Evolutionary conservation across 2,113 vertebrate species (phyloP), one percentile per base, ranked within the genome.

Genomic region (Merops nubicus): DNA sequence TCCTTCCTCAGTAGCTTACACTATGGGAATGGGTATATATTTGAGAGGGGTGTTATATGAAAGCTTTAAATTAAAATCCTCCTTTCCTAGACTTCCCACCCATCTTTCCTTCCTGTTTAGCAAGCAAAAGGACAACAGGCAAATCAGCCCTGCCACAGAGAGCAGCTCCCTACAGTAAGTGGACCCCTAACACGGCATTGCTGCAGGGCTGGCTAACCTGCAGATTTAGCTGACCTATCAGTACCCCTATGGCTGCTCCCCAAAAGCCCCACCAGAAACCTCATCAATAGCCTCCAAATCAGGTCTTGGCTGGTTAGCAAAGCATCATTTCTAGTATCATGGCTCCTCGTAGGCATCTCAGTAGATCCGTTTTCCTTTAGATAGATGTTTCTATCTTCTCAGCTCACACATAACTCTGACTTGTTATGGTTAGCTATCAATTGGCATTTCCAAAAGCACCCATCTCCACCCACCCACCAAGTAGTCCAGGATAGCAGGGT

Each of bases 381-480:
- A 76, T 45, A 42, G 36, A 77, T 59, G 31, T 25, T 91, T 89
- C 77, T 91, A 75, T 68, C 42, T 90, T 85, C 85, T 83, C 68
- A 36, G 28, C 38, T 90, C 45, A 47, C 67, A 88, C 45, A 89
- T 40, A 79, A 54, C 69, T 88, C 81, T 89, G 59, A 88, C 63
- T 81, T 70, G 25, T 82, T 88, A 90, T 59, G 59, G 63, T 93
- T 93, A 93, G 54, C 67, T 94, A 91, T 59, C 69, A 83, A 77
- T 9, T 67, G 75, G 47, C 75, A 72, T 94, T 96, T 95, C 87
- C 82, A 95, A 93, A 90, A 78, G 54, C 72, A 96, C 62, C 50
- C 88, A 70, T 85, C 78, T 91, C 85, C 70, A 88, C 75, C 82
- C 91, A 94, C 72, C 70, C 88, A 90, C 59, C 78, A 88, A 83